phyloP scores from a whole-genome alignment of 2,113 vertebrate species.

The Vanacampus margaritifer region DNA sequence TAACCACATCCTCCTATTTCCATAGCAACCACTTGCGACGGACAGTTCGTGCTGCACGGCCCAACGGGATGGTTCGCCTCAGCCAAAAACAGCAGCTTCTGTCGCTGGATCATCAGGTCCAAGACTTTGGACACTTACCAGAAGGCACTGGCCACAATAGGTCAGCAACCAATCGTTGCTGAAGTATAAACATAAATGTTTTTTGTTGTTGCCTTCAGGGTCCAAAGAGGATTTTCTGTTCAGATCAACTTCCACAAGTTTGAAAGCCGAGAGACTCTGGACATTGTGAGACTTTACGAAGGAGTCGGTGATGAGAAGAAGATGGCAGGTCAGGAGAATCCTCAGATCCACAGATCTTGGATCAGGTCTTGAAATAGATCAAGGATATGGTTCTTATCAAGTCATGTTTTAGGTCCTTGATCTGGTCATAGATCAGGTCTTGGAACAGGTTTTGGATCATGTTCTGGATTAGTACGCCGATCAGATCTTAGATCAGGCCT shows the following conservation, averaged over 20 bases:
- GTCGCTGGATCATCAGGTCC: constrained; percentile 73
- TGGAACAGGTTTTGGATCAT: background rate
- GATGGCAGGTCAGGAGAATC: constrained; percentile 41
- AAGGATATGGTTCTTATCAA: background rate
- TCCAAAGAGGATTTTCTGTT: constrained; percentile 48
- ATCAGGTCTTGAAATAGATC: background rate
- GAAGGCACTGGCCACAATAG: background rate
- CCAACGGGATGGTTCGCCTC: constrained; percentile 57
- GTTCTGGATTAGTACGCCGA: background rate
- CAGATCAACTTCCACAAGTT: constrained; percentile 54
- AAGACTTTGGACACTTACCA: background rate
- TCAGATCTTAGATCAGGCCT: background rate
- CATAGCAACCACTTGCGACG: constrained; percentile 68
- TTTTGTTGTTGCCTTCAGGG: constrained; percentile 39
- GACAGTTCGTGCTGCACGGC: constrained; percentile 64
- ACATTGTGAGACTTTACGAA: constrained; percentile 59
- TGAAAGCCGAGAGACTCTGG: constrained; percentile 41
- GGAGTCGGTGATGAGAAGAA: constrained; percentile 49
- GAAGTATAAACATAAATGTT: background rate
- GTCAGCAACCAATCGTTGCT: background rate
- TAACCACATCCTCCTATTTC: constrained; percentile 20
- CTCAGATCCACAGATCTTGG: background rate
- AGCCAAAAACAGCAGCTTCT: constrained; percentile 41
- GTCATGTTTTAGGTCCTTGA: background rate
- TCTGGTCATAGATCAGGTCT: background rate